Percentiles rank a stretch among this genome's conserved stretches.
Evolutionary conservation across 2,797 vertebrate species (phyloP).

Genomic region (Gallinago stenura): DNA sequence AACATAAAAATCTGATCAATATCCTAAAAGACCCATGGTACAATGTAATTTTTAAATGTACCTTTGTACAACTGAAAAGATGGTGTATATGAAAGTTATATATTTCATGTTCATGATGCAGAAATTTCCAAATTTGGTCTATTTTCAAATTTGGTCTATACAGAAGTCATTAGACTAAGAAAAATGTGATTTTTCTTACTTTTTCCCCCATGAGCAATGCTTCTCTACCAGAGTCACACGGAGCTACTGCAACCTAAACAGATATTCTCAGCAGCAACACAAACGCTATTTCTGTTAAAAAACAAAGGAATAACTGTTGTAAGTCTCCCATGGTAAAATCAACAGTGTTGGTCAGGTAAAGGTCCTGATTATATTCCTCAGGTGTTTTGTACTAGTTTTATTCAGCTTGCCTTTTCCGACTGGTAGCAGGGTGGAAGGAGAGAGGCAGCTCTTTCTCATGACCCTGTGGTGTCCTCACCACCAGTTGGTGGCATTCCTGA

Average conservation of each 20-base stretch:
- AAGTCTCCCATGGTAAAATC: background rate
- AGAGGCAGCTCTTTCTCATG: background rate
- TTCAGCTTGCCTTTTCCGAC: background rate
- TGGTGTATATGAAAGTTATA: accelerated
- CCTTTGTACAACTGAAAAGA: background rate
- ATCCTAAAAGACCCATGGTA: background rate
- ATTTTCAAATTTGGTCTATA: background rate
- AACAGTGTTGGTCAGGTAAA: background rate
- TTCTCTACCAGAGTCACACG: background rate
- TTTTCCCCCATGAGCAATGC: background rate
- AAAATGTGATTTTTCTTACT: background rate
- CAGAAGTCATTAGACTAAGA: background rate
- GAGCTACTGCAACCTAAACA: background rate
- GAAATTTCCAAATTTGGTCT: background rate
- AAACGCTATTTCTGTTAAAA: background rate
- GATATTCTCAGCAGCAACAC: background rate
- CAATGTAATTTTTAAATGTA: background rate
- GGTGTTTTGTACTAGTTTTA: background rate
- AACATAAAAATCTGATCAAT: background rate
- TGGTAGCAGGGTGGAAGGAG: background rate
- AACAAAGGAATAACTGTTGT: background rate
- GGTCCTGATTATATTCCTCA: background rate
- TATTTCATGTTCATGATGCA: background rate
- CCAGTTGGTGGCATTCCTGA: background rate
- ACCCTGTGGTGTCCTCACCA: background rate